Evolutionary conservation across 2,888 invertebrate genomes (phyloP).

Genomic region (Volucella inflata): DNA sequence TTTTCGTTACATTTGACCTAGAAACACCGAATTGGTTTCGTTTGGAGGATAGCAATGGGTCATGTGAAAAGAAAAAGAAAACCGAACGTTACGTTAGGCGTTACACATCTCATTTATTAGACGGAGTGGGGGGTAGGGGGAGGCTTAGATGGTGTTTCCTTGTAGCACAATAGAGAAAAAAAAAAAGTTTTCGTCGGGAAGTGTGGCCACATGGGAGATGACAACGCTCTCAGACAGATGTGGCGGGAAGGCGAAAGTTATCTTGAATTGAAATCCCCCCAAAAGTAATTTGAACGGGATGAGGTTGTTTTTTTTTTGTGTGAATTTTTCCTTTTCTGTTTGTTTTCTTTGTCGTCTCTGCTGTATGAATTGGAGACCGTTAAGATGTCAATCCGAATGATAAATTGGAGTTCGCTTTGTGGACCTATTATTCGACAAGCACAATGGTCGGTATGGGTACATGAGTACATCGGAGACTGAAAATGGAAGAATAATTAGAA

Average conservation of each 20-base stretch:
- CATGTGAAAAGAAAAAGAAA: constrained; percentile 60
- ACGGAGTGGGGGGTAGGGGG: neutral
- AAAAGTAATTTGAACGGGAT: constrained; percentile 71
- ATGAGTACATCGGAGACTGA: neutral
- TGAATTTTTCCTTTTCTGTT: neutral
- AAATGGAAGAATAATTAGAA: constrained; percentile 69
- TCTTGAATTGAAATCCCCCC: constrained; percentile 70
- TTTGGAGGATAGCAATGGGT: constrained; percentile 23
- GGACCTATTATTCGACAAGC: constrained; percentile 37
- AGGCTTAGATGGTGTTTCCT: constrained; percentile 24
- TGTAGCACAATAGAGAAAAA: constrained; percentile 32
- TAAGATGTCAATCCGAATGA: constrained; percentile 72
- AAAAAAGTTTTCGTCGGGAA: constrained; percentile 52
- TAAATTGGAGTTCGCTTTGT: constrained; percentile 68
- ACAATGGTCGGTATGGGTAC: constrained; percentile 27
- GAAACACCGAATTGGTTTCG: constrained; percentile 39
- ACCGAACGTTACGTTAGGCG: too few relatives aligned
- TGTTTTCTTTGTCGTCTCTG: constrained; percentile 8
- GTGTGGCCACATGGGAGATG: constrained; percentile 12
- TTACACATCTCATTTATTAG: constrained; percentile 45
- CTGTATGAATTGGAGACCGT: constrained; percentile 57
- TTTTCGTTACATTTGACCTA: constrained; percentile 65
- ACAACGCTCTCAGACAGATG: constrained; percentile 36
- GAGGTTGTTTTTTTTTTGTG: constrained; percentile 44
- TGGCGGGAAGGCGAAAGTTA: constrained; percentile 12